Base-by-base conservation (phyloP, 2,113 vertebrate species). In the Sphyrna mokarran region DNA sequence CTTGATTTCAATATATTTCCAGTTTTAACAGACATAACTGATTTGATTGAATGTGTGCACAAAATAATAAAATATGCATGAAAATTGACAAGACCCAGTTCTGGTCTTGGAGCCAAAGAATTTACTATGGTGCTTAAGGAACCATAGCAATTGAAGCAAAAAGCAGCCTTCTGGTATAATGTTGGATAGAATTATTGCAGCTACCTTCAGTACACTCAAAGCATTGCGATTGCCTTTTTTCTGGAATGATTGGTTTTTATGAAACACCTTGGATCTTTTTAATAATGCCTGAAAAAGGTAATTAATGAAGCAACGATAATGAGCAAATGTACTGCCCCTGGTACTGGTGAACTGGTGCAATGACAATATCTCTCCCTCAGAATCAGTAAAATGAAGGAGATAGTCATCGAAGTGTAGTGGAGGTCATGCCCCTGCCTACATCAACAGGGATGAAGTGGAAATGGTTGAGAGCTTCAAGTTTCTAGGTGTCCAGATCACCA, bases 51-150 rank as follows among this genome's bases (percentile, higher is more conserved):
- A 72, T 95, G 20, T 14, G 23, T 48, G 93, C 93, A 48, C 70
- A 7, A 95, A 76, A 95, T 72, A 95, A 40, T 95, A 72, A 95
- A 95, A 72, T 95, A 72, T 72, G 94, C 94, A 70, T 95, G 94
- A 95, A 48, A 95, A 95, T 95, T 33, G 69, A 95, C 43, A 95
- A 26, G 20, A 69, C 43, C 40, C 91, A 69, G 66, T 94, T 94
- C 66, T 43, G 37, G n/a, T 66, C 94, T 95, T 72, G 94, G 94
- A 95, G 94, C 43, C 69, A 95, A 95, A 95, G 13, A 93, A 72
- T 95, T 95, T 54, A 54, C 13, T 16, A 95, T 95, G 66, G 94
- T 76, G 72, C 13, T 95, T 26, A 54, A 29, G 16, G 11, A 72
- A 54, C 69, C 40, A 72, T 11, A 94, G 22, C 40, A 95, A 95